Percentiles rank a stretch among this genome's conserved stretches.
Evolutionary conservation across 2,888 invertebrate species (phyloP).

Genomic region (Tanypteryx hageni): DNA sequence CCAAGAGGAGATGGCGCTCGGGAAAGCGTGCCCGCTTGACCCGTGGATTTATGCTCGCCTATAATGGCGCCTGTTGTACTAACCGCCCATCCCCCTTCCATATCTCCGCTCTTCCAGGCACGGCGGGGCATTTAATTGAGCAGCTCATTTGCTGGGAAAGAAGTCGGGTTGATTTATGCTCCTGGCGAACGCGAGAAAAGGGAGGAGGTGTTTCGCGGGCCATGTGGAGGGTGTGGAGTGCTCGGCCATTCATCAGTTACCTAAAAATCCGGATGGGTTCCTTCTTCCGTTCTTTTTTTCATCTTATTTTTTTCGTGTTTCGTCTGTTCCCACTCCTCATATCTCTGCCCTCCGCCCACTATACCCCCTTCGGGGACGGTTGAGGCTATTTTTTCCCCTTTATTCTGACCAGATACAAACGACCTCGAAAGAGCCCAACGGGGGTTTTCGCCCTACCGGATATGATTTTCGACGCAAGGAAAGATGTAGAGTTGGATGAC

Average conservation of each 20-base stretch:
- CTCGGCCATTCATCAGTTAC: conserved; percentile 51
- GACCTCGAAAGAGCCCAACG: no score
- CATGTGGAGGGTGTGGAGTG: conserved; percentile 35
- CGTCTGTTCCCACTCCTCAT: not conserved
- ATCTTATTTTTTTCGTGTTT: not conserved
- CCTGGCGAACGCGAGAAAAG: conserved; percentile 49
- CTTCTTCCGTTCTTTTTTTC: conserved; percentile 18
- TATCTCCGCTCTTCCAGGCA: conserved; percentile 27
- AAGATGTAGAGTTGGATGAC: no score
- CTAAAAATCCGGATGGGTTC: conserved; percentile 47
- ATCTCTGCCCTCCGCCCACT: not conserved
- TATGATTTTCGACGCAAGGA: no score
- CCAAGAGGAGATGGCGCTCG: conserved; percentile 35
- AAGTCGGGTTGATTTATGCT: conserved; percentile 54
- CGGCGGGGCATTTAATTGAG: conserved; percentile 60
- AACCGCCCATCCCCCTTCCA: not conserved
- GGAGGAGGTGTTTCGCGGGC: conserved; percentile 57
- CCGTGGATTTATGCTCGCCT: conserved; percentile 49
- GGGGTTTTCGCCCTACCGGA: no score
- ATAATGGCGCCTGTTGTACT: conserved; percentile 1
- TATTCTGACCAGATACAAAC: no score
- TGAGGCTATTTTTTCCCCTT: not conserved
- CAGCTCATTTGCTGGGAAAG: conserved; percentile 52
- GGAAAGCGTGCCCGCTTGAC: conserved; percentile 6
- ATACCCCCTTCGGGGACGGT: not conserved